Percentiles rank a stretch among this genome's conserved stretches.
Conservation (phyloP, 2,888 invertebrate genomes). For the Lasioglossum lativentre region DNA sequence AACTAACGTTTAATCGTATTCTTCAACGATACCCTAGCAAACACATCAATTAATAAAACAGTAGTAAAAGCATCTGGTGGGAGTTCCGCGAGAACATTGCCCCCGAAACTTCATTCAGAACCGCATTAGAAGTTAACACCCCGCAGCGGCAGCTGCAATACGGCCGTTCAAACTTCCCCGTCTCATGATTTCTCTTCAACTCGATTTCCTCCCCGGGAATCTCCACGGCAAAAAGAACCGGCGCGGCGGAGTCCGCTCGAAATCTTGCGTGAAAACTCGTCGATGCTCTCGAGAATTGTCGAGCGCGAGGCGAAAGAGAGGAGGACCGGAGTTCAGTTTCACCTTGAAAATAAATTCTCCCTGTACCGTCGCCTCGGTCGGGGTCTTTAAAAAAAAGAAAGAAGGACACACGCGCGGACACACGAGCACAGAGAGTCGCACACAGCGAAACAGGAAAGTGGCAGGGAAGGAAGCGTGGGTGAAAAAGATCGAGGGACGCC, state of each 20-base stretch:
- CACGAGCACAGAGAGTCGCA: background rate
- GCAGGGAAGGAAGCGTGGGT: background rate
- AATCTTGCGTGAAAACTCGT: slow-evolving; percentile 22
- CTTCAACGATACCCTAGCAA: background rate
- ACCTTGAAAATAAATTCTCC: slow-evolving; percentile 16
- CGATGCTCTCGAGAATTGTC: background rate
- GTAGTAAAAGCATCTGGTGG: background rate
- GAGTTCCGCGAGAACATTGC: background rate
- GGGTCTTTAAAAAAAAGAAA: background rate
- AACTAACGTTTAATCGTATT: background rate
- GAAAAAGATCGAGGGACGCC: slow-evolving; percentile 6
- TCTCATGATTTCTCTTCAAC: background rate
- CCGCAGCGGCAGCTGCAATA: background rate
- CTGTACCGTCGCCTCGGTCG: background rate
- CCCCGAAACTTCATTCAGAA: background rate
- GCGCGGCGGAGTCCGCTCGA: background rate
- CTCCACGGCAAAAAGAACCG: background rate
- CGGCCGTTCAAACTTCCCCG: background rate
- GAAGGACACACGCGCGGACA: background rate
- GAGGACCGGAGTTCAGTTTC: slow-evolving; percentile 4
- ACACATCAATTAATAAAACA: background rate
- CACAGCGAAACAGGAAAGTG: background rate
- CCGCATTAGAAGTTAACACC: background rate
- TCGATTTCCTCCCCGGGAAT: background rate
- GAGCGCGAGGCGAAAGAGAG: background rate